Evolutionary conservation across 2,113 vertebrate genomes (phyloP).

Genomic region (Xiphophorus hellerii): DNA sequence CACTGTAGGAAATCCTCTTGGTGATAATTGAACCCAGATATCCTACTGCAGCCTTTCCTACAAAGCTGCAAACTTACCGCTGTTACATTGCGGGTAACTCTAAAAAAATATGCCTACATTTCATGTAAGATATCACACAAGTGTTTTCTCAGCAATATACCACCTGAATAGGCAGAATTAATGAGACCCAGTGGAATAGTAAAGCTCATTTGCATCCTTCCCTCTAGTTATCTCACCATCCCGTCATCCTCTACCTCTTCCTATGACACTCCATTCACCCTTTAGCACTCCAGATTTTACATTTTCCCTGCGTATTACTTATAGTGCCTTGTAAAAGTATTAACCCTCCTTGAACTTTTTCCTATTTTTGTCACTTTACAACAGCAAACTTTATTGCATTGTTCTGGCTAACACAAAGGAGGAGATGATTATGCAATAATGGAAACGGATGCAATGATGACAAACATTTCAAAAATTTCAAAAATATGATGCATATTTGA

Average conservation of each 20-base stretch:
- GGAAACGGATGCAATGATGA: background rate
- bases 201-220: constrained; percentile 59
- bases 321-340: background rate
- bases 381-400: background rate
- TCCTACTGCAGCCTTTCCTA: constrained; percentile 13
- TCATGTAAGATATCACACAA: constrained; percentile 52
- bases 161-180: constrained; percentile 66
- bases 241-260: constrained; percentile 39
- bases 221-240: constrained; percentile 44
- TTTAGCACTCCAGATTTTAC: constrained; percentile 10
- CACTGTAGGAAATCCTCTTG: constrained; percentile 26
- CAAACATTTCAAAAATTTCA: too few relatives aligned
- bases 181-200: constrained; percentile 65
- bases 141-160: constrained; percentile 70
- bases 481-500: too few relatives aligned
- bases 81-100: constrained; percentile 10
- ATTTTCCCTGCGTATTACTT: background rate
- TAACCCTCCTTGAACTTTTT: background rate
- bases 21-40: constrained; percentile 30
- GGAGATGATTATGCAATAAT: background rate
- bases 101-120: constrained; percentile 29
- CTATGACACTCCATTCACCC: constrained; percentile 43
- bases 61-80: constrained; percentile 35
- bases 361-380: too few relatives aligned
- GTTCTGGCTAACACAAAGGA: background rate